Conservation (phyloP, 2,888 invertebrate species). For the Athrips mouffetella region DNA sequence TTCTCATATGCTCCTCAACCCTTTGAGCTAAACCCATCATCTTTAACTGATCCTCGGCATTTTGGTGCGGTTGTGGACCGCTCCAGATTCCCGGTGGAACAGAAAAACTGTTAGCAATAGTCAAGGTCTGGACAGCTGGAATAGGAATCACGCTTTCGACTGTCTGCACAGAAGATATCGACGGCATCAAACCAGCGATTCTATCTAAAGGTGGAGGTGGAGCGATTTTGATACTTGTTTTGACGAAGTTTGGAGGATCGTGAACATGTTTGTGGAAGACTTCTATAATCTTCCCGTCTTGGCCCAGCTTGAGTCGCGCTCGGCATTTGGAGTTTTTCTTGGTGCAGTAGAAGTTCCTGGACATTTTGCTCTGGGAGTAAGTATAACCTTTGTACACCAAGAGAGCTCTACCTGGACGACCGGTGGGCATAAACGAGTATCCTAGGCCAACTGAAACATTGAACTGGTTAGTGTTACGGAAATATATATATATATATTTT, state of each 20-base stretch:
- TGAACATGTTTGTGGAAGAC: conserved; percentile 35
- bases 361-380: conserved; percentile 29
- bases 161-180: neutral
- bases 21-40: no score
- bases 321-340: conserved; percentile 32
- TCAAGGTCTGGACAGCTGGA: neutral
- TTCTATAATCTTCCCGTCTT: conserved; percentile 24
- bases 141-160: neutral
- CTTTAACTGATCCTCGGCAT: no score
- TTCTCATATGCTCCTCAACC: no score
- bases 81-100: neutral
- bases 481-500: no score
- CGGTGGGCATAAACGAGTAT: conserved; percentile 10
- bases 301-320: conserved; percentile 36
- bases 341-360: conserved; percentile 35
- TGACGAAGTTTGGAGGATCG: conserved; percentile 24
- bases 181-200: no score
- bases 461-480: neutral
- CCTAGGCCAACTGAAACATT: conserved; percentile 1
- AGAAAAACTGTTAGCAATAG: neutral
- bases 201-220: neutral
- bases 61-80: neutral
- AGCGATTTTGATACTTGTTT: conserved; percentile 15
- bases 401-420: conserved; percentile 23
- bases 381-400: conserved; percentile 33